Conservation (phyloP, 2,888 invertebrate species). For the Molorchus minor region DNA sequence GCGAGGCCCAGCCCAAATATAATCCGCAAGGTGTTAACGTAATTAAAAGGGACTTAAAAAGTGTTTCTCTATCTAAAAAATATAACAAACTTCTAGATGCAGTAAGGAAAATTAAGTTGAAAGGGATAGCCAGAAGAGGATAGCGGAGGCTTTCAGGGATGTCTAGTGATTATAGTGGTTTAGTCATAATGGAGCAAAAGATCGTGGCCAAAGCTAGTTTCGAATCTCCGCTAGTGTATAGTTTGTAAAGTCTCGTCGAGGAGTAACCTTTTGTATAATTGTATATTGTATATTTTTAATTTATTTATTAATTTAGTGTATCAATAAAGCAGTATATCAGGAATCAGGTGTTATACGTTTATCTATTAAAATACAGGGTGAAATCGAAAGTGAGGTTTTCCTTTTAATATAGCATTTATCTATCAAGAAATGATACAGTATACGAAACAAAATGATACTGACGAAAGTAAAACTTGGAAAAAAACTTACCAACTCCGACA, state of each 20-base stretch:
- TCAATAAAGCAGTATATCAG: not conserved
- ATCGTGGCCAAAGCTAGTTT: slow-evolving; percentile 46
- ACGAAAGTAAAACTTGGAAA: no score
- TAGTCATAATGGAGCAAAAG: no score
- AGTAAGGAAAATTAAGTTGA: slow-evolving; percentile 47
- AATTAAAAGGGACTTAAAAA: slow-evolving; percentile 13
- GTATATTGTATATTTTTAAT: slow-evolving; percentile 21
- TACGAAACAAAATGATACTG: no score
- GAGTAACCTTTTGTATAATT: slow-evolving; percentile 31
- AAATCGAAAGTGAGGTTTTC: no score
- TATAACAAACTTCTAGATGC: slow-evolving; percentile 53
- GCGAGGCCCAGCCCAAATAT: slow-evolving; percentile 9
- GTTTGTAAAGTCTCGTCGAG: slow-evolving; percentile 41
- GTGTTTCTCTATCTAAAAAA: slow-evolving; percentile 39
- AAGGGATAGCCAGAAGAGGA: slow-evolving; percentile 49
- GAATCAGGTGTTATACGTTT: not conserved
- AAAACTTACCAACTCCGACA: no score
- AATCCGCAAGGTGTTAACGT: slow-evolving; percentile 11
- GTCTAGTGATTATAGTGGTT: slow-evolving; percentile 32
- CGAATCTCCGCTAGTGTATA: slow-evolving; percentile 55
- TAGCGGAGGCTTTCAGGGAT: slow-evolving; percentile 52
- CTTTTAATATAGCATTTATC: no score
- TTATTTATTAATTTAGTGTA: slow-evolving; percentile 16
- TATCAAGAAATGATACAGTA: no score
- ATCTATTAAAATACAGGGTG: no score